These are phyloP conservation scores for Drepana arcuata DNA, from an alignment of 1,140 invertebrate species.

Conservation along the genomic window DNA sequence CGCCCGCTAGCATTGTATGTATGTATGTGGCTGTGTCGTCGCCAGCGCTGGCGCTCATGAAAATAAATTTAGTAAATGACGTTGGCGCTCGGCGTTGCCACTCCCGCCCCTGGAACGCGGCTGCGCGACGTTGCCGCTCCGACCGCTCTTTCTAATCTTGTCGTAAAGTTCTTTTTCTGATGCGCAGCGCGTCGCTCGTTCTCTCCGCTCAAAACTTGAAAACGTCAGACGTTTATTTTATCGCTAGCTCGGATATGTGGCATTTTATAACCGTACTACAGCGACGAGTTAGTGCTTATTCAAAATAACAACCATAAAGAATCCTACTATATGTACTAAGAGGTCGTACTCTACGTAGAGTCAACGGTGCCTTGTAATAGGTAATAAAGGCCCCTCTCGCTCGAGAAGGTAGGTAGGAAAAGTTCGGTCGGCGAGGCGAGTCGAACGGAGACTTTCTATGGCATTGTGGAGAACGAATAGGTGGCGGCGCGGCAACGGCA, in stretches of 20 bases:
- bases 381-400: constrained; percentile 32
- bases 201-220: constrained; percentile 63
- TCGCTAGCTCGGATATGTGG: constrained; percentile 48
- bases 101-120: constrained; percentile 55
- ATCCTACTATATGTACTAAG: constrained; percentile 17
- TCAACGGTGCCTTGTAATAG: constrained; percentile 29
- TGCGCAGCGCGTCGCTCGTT: constrained; percentile 63
- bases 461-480: constrained; percentile 63
- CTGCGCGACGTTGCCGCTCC: constrained; percentile 60
- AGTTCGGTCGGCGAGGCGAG: constrained; percentile 56
- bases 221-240: constrained; percentile 64
- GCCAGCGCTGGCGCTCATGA: constrained; percentile 66
- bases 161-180: constrained; percentile 72
- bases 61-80: constrained; percentile 72
- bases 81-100: constrained; percentile 58
- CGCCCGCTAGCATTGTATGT: constrained; percentile 25
- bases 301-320: constrained; percentile 44
- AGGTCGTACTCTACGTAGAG: constrained; percentile 14
- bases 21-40: constrained; percentile 46
- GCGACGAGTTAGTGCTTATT: constrained; percentile 37
- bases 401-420: constrained; percentile 56
- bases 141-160: constrained; percentile 69
- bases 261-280: constrained; percentile 46
- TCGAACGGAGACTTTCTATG: constrained; percentile 65
- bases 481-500: constrained; percentile 58